Conservation (phyloP, 2,113 vertebrate genomes). For the Rhea americana region DNA sequence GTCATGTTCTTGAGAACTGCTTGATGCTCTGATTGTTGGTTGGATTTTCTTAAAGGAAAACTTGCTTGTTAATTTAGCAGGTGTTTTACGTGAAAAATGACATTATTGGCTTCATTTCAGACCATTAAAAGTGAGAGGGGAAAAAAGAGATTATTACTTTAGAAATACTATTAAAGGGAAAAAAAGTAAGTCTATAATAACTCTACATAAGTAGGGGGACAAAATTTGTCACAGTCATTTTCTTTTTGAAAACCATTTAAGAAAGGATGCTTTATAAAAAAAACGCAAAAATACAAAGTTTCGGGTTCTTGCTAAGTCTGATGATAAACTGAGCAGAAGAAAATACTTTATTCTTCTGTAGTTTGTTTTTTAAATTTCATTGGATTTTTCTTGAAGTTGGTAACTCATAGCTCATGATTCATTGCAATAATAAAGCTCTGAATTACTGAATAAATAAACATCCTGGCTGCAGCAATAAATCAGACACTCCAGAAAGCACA, state of each 20-base stretch:
- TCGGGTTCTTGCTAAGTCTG: background rate
- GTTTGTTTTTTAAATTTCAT: slow-evolving; percentile 21
- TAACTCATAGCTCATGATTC: slow-evolving; percentile 7
- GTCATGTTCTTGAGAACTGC: background rate
- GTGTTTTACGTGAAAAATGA: background rate
- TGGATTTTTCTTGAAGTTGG: background rate
- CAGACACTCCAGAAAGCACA: background rate
- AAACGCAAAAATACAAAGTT: background rate
- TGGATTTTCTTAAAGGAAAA: background rate
- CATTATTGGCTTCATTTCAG: background rate
- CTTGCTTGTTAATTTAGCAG: background rate
- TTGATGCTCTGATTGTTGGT: background rate
- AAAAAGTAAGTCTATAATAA: background rate
- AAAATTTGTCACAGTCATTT: background rate
- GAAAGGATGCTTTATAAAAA: background rate
- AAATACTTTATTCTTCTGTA: background rate
- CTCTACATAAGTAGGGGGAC: background rate
- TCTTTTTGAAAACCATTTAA: background rate
- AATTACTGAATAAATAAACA: slow-evolving; percentile 15
- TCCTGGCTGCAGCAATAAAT: slow-evolving; percentile 18
- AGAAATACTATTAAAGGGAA: background rate
- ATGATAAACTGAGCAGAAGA: background rate
- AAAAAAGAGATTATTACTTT: background rate
- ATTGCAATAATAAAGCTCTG: slow-evolving; percentile 31
- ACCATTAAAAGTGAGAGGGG: background rate